These are phyloP conservation scores for Urophycis tenuis DNA, from an alignment of 2,797 vertebrate genomes.

Conservation along the genomic window DNA sequence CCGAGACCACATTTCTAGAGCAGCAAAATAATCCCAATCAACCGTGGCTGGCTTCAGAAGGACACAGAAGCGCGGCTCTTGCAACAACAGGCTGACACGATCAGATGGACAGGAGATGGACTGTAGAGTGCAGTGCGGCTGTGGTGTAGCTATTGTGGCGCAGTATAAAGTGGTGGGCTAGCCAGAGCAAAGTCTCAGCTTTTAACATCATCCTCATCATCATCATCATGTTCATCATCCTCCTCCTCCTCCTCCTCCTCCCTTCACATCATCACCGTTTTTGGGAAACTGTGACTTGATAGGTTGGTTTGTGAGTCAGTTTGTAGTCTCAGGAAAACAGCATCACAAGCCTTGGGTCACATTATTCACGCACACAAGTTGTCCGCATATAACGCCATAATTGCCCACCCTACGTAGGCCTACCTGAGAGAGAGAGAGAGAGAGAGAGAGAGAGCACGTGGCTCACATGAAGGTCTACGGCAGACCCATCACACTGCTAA, in stretches of 20 bases:
- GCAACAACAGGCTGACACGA: background rate
- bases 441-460: no score
- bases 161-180: no score
- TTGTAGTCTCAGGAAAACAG: background rate
- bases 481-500: background rate
- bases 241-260: background rate
- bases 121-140: no score
- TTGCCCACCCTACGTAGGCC: background rate
- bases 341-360: background rate
- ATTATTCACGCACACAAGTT: background rate
- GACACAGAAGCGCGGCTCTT: slow-evolving; percentile 21
- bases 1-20: slow-evolving; percentile 17
- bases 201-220: background rate
- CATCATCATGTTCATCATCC: background rate
- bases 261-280: background rate
- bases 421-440: background rate
- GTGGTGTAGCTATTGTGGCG: no score
- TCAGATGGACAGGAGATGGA: no score
- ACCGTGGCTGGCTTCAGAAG: slow-evolving; percentile 19
- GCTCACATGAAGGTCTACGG: background rate
- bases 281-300: background rate
- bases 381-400: background rate
- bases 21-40: slow-evolving; percentile 49
- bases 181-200: no score
- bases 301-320: background rate